phyloP scores from a whole-genome alignment of 2,888 invertebrate species.

The Metallyticus violacea region DNA sequence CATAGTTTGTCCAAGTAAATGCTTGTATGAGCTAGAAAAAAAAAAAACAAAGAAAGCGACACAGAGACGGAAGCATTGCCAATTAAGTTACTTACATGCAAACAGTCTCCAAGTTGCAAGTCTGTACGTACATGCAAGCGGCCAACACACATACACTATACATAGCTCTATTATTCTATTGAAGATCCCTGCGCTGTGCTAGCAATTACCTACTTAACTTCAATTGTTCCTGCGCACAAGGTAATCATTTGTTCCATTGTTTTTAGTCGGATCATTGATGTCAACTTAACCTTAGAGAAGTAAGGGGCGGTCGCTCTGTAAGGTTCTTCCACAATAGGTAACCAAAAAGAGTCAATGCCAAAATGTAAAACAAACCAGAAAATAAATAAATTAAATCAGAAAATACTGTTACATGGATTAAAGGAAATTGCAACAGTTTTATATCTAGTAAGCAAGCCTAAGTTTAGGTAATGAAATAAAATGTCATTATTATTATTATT shows the following conservation, averaged over 20 bases:
- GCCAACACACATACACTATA: not conserved
- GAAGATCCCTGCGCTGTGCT: not conserved
- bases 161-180: conserved; percentile 2
- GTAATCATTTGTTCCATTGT: not conserved
- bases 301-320: no score
- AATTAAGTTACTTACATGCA: not conserved
- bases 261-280: not conserved
- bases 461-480: no score
- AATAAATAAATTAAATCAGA: no score
- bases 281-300: no score
- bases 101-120: not conserved
- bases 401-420: no score
- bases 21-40: not conserved
- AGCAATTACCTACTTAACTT: conserved; percentile 15
- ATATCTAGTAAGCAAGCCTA: no score
- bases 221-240: not conserved
- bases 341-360: no score
- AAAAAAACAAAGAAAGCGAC: not conserved
- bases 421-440: no score
- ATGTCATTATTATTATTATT: no score
- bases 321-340: no score
- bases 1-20: not conserved
- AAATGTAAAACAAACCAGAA: no score
- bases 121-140: no score
- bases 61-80: not conserved